Evolutionary conservation across 2,797 vertebrate species (phyloP), one percentile per base, ranked within the genome.

Genomic region (Coreius guichenoti): DNA sequence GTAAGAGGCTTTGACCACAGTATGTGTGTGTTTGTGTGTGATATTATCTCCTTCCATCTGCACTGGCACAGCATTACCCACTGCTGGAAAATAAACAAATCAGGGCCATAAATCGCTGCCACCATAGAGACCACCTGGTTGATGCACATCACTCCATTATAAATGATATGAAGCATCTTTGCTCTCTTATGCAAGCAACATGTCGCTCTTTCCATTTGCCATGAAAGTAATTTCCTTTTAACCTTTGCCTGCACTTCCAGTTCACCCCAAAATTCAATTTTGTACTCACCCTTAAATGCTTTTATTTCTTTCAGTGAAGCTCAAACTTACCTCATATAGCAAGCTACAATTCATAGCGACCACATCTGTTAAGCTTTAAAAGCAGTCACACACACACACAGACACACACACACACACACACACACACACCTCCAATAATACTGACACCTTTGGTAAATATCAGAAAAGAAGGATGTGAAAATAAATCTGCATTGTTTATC

Each of bases 1-100:
- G 21, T 75, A 83, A 83, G 70, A 83, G 43, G 81, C 43, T 75
- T 83, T 83, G 63, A 36, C 54, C 21, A 33, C 81, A 82, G 68
- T 81, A n/a, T 63, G n/a, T 61, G 58, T 79, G 54, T 63, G 76
- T 65, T 26, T 82, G 21, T 26, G 36, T 43, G 54, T 26, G 58
- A 76, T 76, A 39, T 54, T 26, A 76, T 83, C 58, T 83, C 43
- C 43, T 29, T 67, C 9, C 5, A 16, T 67, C 81, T 74, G 58
- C 51, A 72, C 31, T 80, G 61, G 47, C 80, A 70, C 80, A 81
- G 33, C 13, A 81, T 9, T 39, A 9, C 31, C 67, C 80, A 39
- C 81, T 19, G 58, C 17, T 83, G 72, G 16, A 75, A 65, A 76
- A 83, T 67, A 67, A 29, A 82, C 54, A 74, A 47, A 74, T 13